Evolutionary conservation across 2,888 invertebrate genomes (phyloP).

Genomic region (Pollenia amentaria): DNA sequence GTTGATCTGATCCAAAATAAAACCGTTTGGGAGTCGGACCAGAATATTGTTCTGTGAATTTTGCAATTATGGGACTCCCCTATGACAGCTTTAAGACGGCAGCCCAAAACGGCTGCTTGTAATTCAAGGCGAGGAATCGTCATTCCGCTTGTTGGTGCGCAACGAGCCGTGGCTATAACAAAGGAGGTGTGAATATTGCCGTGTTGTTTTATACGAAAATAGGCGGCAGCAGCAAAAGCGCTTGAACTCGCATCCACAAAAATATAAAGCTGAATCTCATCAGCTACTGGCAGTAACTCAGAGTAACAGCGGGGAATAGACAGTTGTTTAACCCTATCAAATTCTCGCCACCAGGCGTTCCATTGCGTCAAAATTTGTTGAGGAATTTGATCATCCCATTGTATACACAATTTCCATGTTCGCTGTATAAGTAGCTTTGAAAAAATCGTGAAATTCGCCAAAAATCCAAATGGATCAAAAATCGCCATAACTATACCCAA

Average conservation of each 20-base stretch:
- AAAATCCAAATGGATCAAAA: slow-evolving; percentile 77
- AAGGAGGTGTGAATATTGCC: slow-evolving; percentile 63
- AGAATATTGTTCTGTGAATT: too few species aligned
- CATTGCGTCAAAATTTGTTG: slow-evolving; percentile 41
- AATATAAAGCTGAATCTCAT: slow-evolving; percentile 61
- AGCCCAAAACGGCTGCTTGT: slow-evolving; percentile 68
- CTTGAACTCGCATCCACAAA: slow-evolving; percentile 69
- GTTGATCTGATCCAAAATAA: slow-evolving; percentile 75
- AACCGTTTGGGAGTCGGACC: too few species aligned
- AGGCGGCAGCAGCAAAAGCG: slow-evolving; percentile 70
- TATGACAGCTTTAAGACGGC: slow-evolving; percentile 41
- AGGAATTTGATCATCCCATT: slow-evolving; percentile 70
- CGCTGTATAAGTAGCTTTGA: slow-evolving; percentile 62
- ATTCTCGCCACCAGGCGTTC: slow-evolving; percentile 57
- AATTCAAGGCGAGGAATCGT: slow-evolving; percentile 67
- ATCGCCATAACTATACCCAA: slow-evolving; percentile 76
- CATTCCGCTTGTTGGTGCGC: slow-evolving; percentile 61
- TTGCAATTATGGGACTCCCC: too few species aligned
- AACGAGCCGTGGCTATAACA: slow-evolving; percentile 63
- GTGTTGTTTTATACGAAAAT: slow-evolving; percentile 57
- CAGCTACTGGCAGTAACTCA: slow-evolving; percentile 33
- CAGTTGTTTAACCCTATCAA: slow-evolving; percentile 47
- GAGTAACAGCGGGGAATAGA: slow-evolving; percentile 62
- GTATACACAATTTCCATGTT: slow-evolving; percentile 57
- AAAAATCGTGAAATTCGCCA: slow-evolving; percentile 73